A percentile compares a stretch with the other conserved stretches of the same genome.
phyloP scores from a whole-genome alignment of 64 coral and sea anemone genomes.

The Montipora cactus region DNA sequence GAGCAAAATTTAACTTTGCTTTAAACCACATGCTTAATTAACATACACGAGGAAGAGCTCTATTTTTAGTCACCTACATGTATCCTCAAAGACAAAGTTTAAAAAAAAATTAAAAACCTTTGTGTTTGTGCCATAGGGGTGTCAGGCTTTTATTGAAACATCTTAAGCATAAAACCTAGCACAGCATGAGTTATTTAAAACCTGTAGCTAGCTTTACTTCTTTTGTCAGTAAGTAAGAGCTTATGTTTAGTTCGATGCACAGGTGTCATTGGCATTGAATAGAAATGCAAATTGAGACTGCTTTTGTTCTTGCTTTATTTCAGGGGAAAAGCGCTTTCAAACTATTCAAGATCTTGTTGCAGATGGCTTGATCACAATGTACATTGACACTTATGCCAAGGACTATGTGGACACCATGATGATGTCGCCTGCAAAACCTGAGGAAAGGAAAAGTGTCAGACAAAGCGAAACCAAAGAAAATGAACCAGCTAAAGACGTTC shows the following conservation, averaged over 20 bases:
- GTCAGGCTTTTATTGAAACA: background rate
- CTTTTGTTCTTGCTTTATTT: constrained; percentile 12
- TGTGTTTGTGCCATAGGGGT: background rate
- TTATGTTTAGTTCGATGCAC: background rate
- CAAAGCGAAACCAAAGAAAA: constrained; percentile 60
- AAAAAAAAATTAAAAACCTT: background rate
- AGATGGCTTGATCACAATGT: constrained; percentile 97
- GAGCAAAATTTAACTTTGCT: no score
- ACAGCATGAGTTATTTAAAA: constrained; percentile 1
- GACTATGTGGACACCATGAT: constrained; percentile 98
- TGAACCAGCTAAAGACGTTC: constrained; percentile 4
- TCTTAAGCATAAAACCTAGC: background rate
- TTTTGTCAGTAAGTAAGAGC: background rate
- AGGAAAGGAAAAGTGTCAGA: constrained; percentile 47
- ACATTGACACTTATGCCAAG: constrained; percentile 97
- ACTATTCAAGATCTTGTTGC: constrained; percentile 96
- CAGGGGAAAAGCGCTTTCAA: constrained; percentile 96
- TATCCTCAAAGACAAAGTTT: background rate
- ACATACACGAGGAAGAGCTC: no score
- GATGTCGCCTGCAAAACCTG: constrained; percentile 57
- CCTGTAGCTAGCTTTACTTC: background rate
- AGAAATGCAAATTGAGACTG: background rate
- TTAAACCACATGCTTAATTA: no score
- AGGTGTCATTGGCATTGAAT: background rate
- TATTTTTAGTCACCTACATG: background rate